Base-by-base conservation (phyloP, 2,888 invertebrate species). In the Amiota minor region DNA sequence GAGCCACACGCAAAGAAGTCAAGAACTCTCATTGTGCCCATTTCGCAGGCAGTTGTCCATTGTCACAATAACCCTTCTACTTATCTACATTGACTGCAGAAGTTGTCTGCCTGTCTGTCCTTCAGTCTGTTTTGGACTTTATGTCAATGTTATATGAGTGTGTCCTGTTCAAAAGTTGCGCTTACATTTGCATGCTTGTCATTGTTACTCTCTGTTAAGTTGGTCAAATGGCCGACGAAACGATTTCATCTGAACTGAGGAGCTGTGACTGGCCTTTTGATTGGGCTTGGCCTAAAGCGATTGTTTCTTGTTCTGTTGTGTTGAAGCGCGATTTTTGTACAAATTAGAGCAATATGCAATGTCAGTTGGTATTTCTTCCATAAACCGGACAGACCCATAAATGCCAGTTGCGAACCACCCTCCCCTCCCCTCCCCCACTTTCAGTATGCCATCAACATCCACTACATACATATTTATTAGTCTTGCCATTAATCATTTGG, bases 271-370 rank as follows among this genome's bases (percentile, higher is more conserved):
- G n/a, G 50, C 4, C 50, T 50, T 68, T 16, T 11, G 23, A 14
- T 50, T 68, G 67, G 67, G 67, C 67, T 68, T 68, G 67, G 67
- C 67, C 50, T 23, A 23, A 9, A 14, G 67, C 50, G 50, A 59
- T 59, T 59, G 59, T 59, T 59, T 59, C 20, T 16, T 20, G n/a
- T 20, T 11, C 59, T 59, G 16, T 59, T n/a, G 16, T 18, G 59
- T 59, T 59, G 46, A 68, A 53, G 18, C 45, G 67, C 8, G 50
- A 50, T 53, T 68, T 53, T 68, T 53, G 23, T 53, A 65, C 23
- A 78, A 78, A 76, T 78, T 78, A 77, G 76, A 77, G 76, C 78
- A 78, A 75, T 71, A 74, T 78, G 78, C 78, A 78, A 74, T 74
- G 76, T 74, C 74, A 77, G 59, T 72, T 78, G 65, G 65, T 20